phyloP scores from a whole-genome alignment of 2,888 invertebrate species.

The Stramonita haemastoma region DNA sequence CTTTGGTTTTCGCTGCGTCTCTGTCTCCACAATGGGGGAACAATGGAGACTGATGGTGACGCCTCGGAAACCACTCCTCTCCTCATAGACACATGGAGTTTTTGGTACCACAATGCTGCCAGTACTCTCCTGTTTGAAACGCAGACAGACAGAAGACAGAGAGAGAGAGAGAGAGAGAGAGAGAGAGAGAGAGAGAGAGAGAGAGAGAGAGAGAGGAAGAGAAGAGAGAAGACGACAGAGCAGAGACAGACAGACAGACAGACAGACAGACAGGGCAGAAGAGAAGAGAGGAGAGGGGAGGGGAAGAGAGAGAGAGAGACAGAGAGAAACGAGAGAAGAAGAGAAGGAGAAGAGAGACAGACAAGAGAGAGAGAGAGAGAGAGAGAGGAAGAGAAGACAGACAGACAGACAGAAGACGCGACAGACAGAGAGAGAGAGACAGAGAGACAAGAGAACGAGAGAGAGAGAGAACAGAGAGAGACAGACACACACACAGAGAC shows the following conservation, averaged over 20 bases:
- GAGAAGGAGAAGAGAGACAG: not conserved
- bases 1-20: not conserved
- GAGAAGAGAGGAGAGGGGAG: slow-evolving; percentile 19
- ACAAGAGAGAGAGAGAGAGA: not conserved
- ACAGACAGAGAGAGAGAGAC: slow-evolving; percentile 27
- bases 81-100: no score
- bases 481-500: slow-evolving; percentile 22
- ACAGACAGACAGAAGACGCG: not conserved
- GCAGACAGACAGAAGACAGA: not conserved
- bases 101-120: no score
- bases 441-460: slow-evolving; percentile 30
- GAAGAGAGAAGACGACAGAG: no score
- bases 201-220: not conserved
- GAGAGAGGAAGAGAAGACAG: no score
- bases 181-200: not conserved
- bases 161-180: slow-evolving; percentile 6
- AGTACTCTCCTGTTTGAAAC: not conserved
- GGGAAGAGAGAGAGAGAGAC: slow-evolving; percentile 5
- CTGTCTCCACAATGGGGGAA: not conserved
- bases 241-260: no score
- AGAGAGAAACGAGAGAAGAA: slow-evolving; percentile 23
- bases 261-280: not conserved
- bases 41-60: not conserved
- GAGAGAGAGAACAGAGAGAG: slow-evolving; percentile 20
- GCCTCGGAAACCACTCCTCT: no score